Base-by-base conservation (phyloP, 2,888 invertebrate genomes). In the Andrena dorsata region DNA sequence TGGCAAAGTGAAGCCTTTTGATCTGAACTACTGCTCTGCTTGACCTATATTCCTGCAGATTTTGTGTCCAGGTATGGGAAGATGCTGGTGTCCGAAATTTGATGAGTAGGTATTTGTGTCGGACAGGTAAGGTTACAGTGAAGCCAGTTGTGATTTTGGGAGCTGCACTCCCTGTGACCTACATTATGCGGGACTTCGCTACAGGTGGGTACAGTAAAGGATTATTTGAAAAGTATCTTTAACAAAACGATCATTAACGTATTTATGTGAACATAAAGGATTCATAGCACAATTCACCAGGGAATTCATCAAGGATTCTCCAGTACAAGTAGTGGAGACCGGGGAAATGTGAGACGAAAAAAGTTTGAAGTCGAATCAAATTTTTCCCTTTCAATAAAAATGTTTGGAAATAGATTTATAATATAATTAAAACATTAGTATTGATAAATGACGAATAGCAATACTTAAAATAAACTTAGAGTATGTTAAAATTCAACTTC, bases 101-200 rank as follows among this genome's bases (percentile, higher is more conserved):
- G 75, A 70, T 28, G 28, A 51, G 28, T 51, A 10, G 35, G 28
- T 51, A 10, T 70, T 35, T 10, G 10, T 1, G 28, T 41, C 41
- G 32, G 23, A 3, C 61, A n/a, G 70, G 75, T 76, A 61, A 70
- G 53, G 28, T 41, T 70, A 70, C 20, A 70, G 51, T 20, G 75
- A 61, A 63, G 41, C 70, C 75, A 20, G 63, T 41, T 23, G n/a
- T 20, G 35, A 70, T 53, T 76, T 76, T 28, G 16, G 41, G 51
- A 51, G 75, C 26, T 70, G 16, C 30, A 20, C 41, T 61, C 28
- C 51, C 41, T 16, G 61, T 23, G 75, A 41, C 75, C 75, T 70
- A 70, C 41, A 70, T 70, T 23, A 8, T 2, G 35, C 23, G 0
- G 8, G 2, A 7, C 28, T 61, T 23, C 26, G 6, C 13, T 1